Conservation (phyloP, 2,113 vertebrate genomes). For the Ifrita kowaldi region DNA sequence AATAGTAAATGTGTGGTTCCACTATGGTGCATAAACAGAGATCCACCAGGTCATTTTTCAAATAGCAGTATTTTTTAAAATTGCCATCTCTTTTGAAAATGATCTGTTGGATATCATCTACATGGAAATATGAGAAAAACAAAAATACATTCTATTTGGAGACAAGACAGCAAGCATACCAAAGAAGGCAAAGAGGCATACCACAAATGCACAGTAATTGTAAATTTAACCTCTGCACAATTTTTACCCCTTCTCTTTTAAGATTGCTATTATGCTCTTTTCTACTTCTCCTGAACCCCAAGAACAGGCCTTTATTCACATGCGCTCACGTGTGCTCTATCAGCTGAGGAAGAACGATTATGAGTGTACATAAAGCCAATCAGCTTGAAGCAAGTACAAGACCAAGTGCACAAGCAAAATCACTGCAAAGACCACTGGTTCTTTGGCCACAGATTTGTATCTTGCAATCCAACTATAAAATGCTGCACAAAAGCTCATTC, state of each 20-base stretch:
- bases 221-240: neutral
- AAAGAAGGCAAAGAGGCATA: neutral
- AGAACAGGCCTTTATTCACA: neutral
- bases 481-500: neutral
- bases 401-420: neutral
- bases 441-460: neutral
- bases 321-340: neutral
- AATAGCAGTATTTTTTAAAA: neutral
- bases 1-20: neutral
- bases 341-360: neutral
- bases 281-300: neutral
- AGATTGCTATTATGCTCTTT: neutral
- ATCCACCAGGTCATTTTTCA: neutral
- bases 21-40: neutral
- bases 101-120: neutral
- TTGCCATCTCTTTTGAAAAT: neutral
- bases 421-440: neutral
- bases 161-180: neutral
- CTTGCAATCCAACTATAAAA: neutral
- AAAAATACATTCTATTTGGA: neutral
- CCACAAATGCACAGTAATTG: neutral
- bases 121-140: neutral
- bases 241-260: neutral
- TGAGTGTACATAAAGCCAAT: neutral
- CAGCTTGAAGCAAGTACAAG: neutral